phyloP scores from a whole-genome alignment of 2,888 invertebrate genomes.

The Gandaritis pyraliata region DNA sequence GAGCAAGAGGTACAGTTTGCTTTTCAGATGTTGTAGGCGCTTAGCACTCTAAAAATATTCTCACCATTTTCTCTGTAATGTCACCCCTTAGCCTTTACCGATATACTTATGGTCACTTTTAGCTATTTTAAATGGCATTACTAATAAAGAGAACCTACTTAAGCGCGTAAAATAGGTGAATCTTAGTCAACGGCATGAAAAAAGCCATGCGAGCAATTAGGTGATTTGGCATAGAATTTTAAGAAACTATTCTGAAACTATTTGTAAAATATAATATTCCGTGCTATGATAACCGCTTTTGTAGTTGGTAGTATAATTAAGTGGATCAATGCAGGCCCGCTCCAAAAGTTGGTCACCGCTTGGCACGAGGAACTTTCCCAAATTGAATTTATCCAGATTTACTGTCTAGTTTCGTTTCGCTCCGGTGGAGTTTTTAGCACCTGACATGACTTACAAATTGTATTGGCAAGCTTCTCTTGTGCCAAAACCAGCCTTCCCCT shows the following conservation, averaged over 20 bases:
- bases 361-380: slow-evolving; percentile 56
- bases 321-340: slow-evolving; percentile 51
- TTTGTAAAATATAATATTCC: no score
- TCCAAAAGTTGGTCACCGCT: slow-evolving; percentile 55
- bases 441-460: slow-evolving; percentile 76
- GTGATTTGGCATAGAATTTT: no score
- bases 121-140: no score
- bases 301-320: slow-evolving; percentile 44
- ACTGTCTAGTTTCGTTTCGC: slow-evolving; percentile 63
- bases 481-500: slow-evolving; percentile 46
- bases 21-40: slow-evolving; percentile 26
- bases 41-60: not conserved
- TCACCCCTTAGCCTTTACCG: no score
- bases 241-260: no score
- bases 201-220: no score
- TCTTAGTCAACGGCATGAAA: no score
- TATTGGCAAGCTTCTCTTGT: slow-evolving; percentile 60
- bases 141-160: no score
- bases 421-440: slow-evolving; percentile 70
- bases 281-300: no score
- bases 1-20: slow-evolving; percentile 24
- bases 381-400: slow-evolving; percentile 73
- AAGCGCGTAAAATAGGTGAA: no score
- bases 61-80: no score
- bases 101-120: no score